Evolutionary conservation across 2,888 invertebrate species (phyloP), one percentile per base, ranked within the genome.

Genomic region (Sesamia inferens): DNA sequence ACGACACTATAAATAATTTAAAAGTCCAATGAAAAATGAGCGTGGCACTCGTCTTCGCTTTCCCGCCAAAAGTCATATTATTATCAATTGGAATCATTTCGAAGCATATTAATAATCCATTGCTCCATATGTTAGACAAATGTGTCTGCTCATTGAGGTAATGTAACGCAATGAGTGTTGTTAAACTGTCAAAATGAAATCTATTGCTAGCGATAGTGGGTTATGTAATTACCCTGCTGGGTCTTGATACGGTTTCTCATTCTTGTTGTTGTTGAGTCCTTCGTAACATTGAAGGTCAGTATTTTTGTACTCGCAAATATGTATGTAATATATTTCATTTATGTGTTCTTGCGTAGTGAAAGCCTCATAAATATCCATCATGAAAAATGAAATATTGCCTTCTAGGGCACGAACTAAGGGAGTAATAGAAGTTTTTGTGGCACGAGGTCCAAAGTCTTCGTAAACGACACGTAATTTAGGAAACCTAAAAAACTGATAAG

Each of bases 301-400:
- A 19, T 31, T 54, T 47, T 70, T 64, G 6, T 16, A 44, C n/a
- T 66, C 24, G n/a, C 55, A 59, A 58, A 63, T 48, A 55, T n/a
- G 66, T 44, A 31, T 24, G 51, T 51, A 71, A 71, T 71, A 68
- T 65, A 71, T 81, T 81, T 68, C 51, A 57, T 31, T 39, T 81
- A 81, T 76, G 39, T 68, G 22, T 61, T 76, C 58, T 61, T 76
- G 47, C 0, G 44, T 58, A 66, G 48, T 69, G 22, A 57, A 75
- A 61, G 77, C 67, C 77, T 72, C 54, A 59, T 79, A 82, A 82
- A 82, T 78, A 79, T 82, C 72, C 62, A 78, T 72, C 72, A 55
- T 66, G 14, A 39, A 72, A 78, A 48, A 78, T 71, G 72, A 79
- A 72, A 72, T 82, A 78, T 82, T 48, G 44, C 78, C 19, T 16